Base-by-base conservation (phyloP, 2,888 invertebrate species). In the Netelia inedita region DNA sequence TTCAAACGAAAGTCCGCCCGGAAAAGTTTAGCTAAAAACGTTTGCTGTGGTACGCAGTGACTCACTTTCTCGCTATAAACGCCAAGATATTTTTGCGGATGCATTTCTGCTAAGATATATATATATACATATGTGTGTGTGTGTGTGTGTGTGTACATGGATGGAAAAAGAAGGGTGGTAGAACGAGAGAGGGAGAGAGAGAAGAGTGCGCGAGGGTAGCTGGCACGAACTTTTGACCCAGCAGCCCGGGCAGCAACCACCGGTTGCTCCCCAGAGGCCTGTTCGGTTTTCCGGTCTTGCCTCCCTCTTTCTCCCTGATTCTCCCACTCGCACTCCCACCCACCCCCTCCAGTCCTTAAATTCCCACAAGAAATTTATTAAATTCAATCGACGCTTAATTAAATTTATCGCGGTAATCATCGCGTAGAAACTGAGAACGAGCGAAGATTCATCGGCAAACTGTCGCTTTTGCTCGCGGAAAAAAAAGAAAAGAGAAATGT, bases 211-310 rank as follows among this genome's bases (percentile, higher is more conserved):
- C 65, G 72, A 50, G 35, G 50, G 35, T 69, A 74, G 78, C 85
- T 78, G 57, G 82, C 74, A 85, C 85, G 85, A 85, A 85, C 85
- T 85, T 85, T 82, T 85, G 85, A 85, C 85, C 85, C 82, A 79
- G 82, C 85, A 79, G 75, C 79, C 79, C 74, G 79, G 85, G 82
- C 79, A 72, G 71, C 71, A 85, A 85, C 85, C 85, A 85, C 85
- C 85, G 85, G 85, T 85, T 85, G 85, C 79, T 85, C 85, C 85
- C 85, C 53, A 71, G 85, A 75, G 85, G 53, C 65, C 69, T 85
- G 43, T 82, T 79, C 74, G 43, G 55, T 69, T 73, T 82, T 59
- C 74, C 85, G 78, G 72, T 65, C 59, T 76, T 35, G 55, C 46
- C 65, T 35, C 65, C 53, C 10, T 50, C 9, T 16, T 65, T 43